Evolutionary conservation across 1,140 invertebrate species (phyloP).

Genomic region (Lordiphosa clarofinis): DNA sequence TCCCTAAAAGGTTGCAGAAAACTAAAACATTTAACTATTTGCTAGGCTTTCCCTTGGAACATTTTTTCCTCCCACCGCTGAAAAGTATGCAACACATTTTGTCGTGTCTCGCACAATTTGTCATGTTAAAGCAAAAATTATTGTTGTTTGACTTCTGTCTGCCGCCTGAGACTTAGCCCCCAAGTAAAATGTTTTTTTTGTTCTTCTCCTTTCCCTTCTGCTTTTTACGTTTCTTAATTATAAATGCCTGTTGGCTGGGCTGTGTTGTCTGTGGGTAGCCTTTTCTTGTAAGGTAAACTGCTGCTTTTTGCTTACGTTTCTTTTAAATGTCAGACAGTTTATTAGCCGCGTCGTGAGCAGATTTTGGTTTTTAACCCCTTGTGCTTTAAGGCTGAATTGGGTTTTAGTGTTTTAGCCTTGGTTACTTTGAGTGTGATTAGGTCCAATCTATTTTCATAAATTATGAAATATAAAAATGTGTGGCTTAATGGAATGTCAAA

Average conservation of each 20-base stretch:
- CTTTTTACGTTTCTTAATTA: slow-evolving; percentile 42
- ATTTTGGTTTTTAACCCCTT: slow-evolving; percentile 46
- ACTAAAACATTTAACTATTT: not conserved
- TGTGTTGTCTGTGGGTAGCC: slow-evolving; percentile 16
- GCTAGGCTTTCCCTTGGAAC: slow-evolving; percentile 4
- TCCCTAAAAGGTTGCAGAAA: no score
- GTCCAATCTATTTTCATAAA: no score
- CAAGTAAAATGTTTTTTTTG: slow-evolving; percentile 52
- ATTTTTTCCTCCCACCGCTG: slow-evolving; percentile 10
- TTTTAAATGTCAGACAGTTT: slow-evolving; percentile 30
- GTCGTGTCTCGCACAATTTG: slow-evolving; percentile 48
- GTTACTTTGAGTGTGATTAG: no score
- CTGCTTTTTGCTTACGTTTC: no score
- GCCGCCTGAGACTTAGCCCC: slow-evolving; percentile 22
- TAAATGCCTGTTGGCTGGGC: slow-evolving; percentile 46
- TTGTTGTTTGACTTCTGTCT: slow-evolving; percentile 68
- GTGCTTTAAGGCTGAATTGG: not conserved
- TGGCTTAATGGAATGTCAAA: no score
- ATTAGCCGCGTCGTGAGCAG: slow-evolving; percentile 62
- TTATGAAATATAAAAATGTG: no score
- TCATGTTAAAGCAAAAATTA: slow-evolving; percentile 70
- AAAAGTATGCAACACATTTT: slow-evolving; percentile 26
- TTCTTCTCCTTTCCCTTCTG: slow-evolving; percentile 18
- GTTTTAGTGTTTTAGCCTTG: no score
- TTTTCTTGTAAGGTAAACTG: not conserved